Evolutionary conservation across 2,113 vertebrate genomes (phyloP).

Genomic region (Colius striatus): DNA sequence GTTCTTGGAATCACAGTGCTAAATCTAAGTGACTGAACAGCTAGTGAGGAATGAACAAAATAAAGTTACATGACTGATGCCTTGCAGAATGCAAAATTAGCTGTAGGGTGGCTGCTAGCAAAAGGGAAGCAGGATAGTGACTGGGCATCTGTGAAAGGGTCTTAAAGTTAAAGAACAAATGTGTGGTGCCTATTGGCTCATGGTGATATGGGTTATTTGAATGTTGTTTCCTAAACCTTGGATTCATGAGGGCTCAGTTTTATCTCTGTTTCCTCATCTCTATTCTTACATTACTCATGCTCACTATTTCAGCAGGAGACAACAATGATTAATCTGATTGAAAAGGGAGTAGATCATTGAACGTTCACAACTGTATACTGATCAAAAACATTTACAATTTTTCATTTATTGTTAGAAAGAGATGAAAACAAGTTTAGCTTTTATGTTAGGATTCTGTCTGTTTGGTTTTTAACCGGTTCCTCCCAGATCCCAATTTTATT

Average conservation of each 20-base stretch:
- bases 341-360: not conserved
- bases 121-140: not conserved
- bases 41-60: not conserved
- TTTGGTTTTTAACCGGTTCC: not conserved
- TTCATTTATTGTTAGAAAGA: not conserved
- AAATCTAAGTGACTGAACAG: not conserved
- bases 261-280: not conserved
- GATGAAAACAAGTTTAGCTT: not conserved
- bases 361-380: not conserved
- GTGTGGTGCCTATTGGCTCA: accelerated
- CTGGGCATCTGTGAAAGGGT: not conserved
- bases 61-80: not conserved
- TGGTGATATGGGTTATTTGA: not conserved
- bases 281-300: not conserved
- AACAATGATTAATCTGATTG: not conserved
- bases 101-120: not conserved
- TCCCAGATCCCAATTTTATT: not conserved
- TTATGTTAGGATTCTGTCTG: not conserved
- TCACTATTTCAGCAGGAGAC: not conserved
- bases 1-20: conserved; percentile 22
- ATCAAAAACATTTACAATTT: not conserved
- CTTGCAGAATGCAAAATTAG: not conserved
- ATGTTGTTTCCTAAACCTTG: not conserved
- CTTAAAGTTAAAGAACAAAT: not conserved
- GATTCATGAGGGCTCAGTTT: not conserved